Base-by-base conservation (phyloP, 2,113 vertebrate genomes). In the Esox niger region DNA sequence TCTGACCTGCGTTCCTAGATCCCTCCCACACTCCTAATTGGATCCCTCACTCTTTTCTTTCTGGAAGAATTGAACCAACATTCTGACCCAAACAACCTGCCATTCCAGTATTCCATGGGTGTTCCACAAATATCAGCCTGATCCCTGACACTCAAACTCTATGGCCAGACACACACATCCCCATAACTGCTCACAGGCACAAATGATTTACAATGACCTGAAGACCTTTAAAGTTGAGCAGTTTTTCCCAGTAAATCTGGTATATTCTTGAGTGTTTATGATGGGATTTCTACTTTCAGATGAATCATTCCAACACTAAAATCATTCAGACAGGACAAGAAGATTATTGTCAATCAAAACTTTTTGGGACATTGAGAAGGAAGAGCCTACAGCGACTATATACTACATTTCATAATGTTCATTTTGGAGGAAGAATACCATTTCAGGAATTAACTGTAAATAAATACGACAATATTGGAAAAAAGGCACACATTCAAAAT, bases 21-120 rank as follows among this genome's bases (percentile, higher is more conserved):
- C 5, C 5, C 35, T 38, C 35, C 35, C n/a, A n/a, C n/a, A n/a
- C n/a, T n/a, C n/a, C n/a, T n/a, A n/a, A n/a, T n/a, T n/a, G n/a
- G n/a, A n/a, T n/a, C n/a, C n/a, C n/a, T n/a, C n/a, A n/a, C n/a
- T n/a, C n/a, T 66, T 79, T 72, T 77, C 82, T 82, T 79, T 74
- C 69, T 75, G 73, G 73, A 74, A 43, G 52, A 56, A 71, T 66
- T 66, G 68, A 57, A 76, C 72, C 35, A n/a, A n/a, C n/a, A n/a
- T n/a, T n/a, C n/a, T n/a, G n/a, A n/a, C 38, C 17, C 17, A 43
- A 43, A 10, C 13, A 61, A 61, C 59, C 59, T 61, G 59, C 31
- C 32, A 33, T 35, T 61, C 59, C 29, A 33, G 29, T 15, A 31
- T 60, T 2, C 23, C 25, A 23, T n/a, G 17, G n/a, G n/a, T n/a